A percentile compares a stretch with the other conserved stretches of the same genome.
These are phyloP conservation scores for Sinella curviseta DNA, from an alignment of 1,140 invertebrate species.

Conservation along the genomic window DNA sequence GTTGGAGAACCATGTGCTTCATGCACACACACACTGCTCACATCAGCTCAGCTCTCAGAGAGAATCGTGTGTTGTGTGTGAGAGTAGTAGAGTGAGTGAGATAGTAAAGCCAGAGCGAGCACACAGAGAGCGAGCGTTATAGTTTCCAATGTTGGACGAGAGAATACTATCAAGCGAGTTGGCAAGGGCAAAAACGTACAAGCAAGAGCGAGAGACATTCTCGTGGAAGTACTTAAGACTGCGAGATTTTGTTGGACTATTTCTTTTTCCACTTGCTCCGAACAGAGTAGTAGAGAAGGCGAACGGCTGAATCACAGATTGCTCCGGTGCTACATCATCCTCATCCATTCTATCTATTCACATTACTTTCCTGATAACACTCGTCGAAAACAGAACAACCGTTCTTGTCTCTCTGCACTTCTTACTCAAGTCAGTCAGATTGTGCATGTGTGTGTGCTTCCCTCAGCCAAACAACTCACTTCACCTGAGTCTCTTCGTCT, in stretches of 20 bases:
- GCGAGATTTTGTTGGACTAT: not conserved
- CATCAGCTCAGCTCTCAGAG: not conserved
- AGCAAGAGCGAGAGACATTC: not conserved
- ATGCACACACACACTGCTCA: not conserved
- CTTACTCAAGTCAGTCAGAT: too few relatives aligned
- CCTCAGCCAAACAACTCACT: too few relatives aligned
- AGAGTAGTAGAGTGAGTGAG: not conserved
- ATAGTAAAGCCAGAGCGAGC: not conserved
- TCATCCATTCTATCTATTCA: not conserved
- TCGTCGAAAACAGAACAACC: not conserved
- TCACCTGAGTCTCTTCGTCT: too few relatives aligned
- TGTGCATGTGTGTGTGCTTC: too few relatives aligned
- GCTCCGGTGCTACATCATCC: not conserved
- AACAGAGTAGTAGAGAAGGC: not conserved
- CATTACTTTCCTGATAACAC: not conserved
- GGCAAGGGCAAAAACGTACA: not conserved
- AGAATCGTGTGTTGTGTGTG: not conserved
- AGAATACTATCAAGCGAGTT: too few relatives aligned
- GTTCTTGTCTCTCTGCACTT: too few relatives aligned
- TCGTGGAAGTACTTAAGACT: not conserved
- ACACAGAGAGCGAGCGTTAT: not conserved
- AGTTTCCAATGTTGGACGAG: not conserved
- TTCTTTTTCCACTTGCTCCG: conserved; percentile 3
- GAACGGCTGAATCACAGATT: not conserved
- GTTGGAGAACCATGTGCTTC: conserved; percentile 13